Evolutionary conservation across 2,888 invertebrate genomes (phyloP), one percentile per base, ranked within the genome.

Genomic region (Scaptomyza flava): DNA sequence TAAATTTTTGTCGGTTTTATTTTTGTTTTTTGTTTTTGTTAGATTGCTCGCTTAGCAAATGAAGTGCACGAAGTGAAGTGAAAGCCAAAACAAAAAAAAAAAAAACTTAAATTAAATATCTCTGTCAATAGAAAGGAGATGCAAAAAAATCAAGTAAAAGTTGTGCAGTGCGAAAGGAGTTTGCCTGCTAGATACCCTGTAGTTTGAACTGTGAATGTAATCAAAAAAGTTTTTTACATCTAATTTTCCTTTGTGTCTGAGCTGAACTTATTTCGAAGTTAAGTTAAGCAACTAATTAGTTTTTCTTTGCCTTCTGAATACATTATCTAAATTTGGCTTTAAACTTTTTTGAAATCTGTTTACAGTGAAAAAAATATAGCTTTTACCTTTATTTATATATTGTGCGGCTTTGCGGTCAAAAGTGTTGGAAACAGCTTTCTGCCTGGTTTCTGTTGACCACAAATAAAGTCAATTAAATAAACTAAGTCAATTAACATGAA

Each of bases 1-100:
- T 81, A 81, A 75, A 76, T 70, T 81, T 77, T 57, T 23, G 66
- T 23, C 58, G 27, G 38, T 14, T n/a, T n/a, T n/a, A 1, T 36
- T 6, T 6, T 8, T 30, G 33, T 23, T 52, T 58, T 17, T n/a
- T n/a, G n/a, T n/a, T n/a, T 51, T 60, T 33, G 54, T 54, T 36
- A 23, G 41, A 34, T 64, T 59, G 51, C 56, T 57, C 45, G 65
- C 38, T 73, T 57, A 51, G 62, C 62, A 75, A 83, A 80, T 77
- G 78, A 81, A 83, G 65, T 68, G 80, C 46, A 65, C 58, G 53
- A 47, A 42, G 14, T 34, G 3, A 30, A 70, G 14, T 34, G 4
- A 30, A 70, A 54, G 7, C 38, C 23, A 56, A 57, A 50, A 42
- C 41, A 23, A 41, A 50, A 65, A 53, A 41, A 63, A 63, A 36